These are phyloP conservation scores for Acanthochromis polyacanthus DNA, from an alignment of 2,113 vertebrate genomes.

Conservation along the genomic window DNA sequence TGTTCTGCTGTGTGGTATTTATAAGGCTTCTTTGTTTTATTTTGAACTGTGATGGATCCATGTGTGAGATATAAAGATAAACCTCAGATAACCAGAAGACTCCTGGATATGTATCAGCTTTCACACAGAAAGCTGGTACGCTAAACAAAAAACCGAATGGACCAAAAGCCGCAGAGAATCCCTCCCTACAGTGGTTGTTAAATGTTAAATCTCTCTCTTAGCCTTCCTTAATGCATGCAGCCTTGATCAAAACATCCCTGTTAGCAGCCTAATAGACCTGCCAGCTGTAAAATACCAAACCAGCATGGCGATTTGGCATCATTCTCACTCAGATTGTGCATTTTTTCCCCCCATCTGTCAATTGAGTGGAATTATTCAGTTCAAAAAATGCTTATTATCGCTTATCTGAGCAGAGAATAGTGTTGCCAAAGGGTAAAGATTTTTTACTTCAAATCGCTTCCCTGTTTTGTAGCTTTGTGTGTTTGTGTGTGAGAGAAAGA, in stretches of 20 bases:
- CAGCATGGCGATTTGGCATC: not conserved
- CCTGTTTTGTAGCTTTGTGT: not conserved
- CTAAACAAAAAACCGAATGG: no score
- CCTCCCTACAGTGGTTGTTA: not conserved
- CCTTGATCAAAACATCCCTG: conserved; percentile 9
- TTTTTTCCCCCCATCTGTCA: conserved; percentile 15
- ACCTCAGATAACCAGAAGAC: no score
- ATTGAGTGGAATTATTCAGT: conserved; percentile 12
- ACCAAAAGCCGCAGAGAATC: not conserved
- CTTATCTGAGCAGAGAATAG: not conserved
- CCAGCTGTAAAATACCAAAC: conserved; percentile 18
- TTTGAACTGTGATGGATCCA: no score
- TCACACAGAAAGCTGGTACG: no score
- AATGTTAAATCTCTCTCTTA: not conserved
- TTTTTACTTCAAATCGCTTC: conserved; percentile 1
- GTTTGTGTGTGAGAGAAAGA: not conserved
- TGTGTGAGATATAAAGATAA: no score
- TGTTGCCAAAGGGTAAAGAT: not conserved
- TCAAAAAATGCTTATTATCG: conserved; percentile 15
- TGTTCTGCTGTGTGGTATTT: no score
- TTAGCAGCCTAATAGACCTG: conserved; percentile 13
- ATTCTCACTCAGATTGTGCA: not conserved
- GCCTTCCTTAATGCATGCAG: not conserved
- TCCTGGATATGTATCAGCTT: no score
- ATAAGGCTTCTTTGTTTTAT: no score